These are phyloP conservation scores for Bombylius discolor DNA, from an alignment of 2,888 invertebrate genomes.

Conservation along the genomic window DNA sequence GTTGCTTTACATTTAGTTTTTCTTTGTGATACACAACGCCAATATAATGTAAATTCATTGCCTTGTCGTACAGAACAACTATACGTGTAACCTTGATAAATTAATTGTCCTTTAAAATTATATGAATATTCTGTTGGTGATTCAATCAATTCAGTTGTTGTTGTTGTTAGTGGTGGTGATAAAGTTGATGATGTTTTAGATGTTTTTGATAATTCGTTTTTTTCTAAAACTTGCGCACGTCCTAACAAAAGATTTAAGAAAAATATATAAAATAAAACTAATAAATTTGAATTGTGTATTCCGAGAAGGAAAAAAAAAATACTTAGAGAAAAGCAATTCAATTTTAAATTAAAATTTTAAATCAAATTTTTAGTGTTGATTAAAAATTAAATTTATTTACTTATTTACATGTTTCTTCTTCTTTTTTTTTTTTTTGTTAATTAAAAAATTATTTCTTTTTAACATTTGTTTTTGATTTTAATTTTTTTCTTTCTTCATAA, in stretches of 20 bases:
- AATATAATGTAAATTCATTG: slow-evolving; percentile 22
- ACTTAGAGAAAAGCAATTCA: too few relatives aligned
- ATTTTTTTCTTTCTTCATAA: slow-evolving; percentile 19
- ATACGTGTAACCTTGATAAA: slow-evolving; percentile 25
- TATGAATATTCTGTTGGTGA: slow-evolving; percentile 19
- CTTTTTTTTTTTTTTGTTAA: neutral
- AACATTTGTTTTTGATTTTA: neutral
- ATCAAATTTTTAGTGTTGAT: too few relatives aligned
- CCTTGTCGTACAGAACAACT: slow-evolving; percentile 22
- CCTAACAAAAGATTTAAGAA: too few relatives aligned
- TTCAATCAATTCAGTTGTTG: neutral
- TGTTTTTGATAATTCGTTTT: neutral
- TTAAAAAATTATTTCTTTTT: neutral
- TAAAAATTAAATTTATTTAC: too few relatives aligned
- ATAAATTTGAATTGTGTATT: too few relatives aligned
- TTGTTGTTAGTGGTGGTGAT: neutral
- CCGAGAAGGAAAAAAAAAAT: too few relatives aligned
- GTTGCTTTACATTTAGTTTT: slow-evolving; percentile 25
- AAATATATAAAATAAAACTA: too few relatives aligned
- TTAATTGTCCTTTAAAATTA: slow-evolving; percentile 29
- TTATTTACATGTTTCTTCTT: neutral
- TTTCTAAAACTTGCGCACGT: too few relatives aligned
- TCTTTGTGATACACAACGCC: slow-evolving; percentile 28
- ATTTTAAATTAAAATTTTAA: too few relatives aligned
- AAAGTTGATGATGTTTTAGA: neutral